These are phyloP conservation scores for Myodes glareolus DNA, from an alignment of 2,113 vertebrate genomes.

Conservation along the genomic window DNA sequence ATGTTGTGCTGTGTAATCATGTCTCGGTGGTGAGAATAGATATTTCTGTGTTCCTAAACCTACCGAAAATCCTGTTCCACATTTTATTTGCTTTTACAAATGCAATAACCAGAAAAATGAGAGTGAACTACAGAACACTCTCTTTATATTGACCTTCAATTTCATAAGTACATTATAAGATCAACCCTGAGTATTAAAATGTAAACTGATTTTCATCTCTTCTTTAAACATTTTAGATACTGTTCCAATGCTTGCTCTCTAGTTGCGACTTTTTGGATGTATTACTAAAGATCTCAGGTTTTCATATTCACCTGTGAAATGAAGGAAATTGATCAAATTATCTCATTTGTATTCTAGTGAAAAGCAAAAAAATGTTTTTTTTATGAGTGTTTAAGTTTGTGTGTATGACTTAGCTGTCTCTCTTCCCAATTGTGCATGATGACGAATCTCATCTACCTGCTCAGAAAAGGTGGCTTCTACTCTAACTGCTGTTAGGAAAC, in stretches of 20 bases:
- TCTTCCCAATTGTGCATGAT: neutral
- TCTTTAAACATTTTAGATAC: neutral
- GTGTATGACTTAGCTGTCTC: neutral
- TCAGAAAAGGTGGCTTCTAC: neutral
- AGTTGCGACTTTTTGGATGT: neutral
- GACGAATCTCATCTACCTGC: neutral
- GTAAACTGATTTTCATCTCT: neutral
- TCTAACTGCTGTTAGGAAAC: neutral
- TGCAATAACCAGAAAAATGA: neutral
- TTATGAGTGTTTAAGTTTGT: neutral
- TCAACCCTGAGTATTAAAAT: neutral
- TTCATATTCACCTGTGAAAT: neutral
- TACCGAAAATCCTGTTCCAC: neutral
- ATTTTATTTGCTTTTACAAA: neutral
- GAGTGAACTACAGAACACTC: neutral
- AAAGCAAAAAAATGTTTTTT: neutral
- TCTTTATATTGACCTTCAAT: conserved; percentile 18
- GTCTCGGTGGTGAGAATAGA: neutral
- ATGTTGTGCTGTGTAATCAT: neutral
- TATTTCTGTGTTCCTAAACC: neutral
- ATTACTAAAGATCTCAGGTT: neutral
- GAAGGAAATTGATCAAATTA: neutral
- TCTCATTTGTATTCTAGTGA: neutral
- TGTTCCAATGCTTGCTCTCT: neutral
- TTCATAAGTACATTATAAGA: neutral